Evolutionary conservation across 2,113 vertebrate genomes (phyloP).

Genomic region (Osmerus eperlanus): DNA sequence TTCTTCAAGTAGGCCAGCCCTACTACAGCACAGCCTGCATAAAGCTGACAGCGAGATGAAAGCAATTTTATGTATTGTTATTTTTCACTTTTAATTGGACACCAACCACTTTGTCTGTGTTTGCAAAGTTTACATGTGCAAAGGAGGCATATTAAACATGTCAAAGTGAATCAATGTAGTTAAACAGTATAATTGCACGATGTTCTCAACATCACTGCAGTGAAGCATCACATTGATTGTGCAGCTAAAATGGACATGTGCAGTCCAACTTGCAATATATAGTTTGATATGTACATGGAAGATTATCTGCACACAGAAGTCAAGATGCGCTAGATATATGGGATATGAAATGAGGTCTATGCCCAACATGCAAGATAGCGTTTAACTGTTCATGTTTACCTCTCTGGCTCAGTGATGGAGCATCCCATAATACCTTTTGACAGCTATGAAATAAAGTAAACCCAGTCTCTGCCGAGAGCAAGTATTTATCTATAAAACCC

Average conservation of each 20-base stretch:
- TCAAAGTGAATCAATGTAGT: too few relatives aligned
- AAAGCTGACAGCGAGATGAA: too few relatives aligned
- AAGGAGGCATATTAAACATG: too few relatives aligned
- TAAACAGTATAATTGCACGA: too few relatives aligned
- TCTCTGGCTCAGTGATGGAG: constrained; percentile 45
- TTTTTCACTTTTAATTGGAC: too few relatives aligned
- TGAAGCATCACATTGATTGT: background rate
- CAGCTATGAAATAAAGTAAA: constrained; percentile 70
- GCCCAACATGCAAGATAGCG: constrained; percentile 32
- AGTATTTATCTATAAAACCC: constrained; percentile 66
- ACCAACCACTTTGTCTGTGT: too few relatives aligned
- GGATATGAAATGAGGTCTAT: constrained; percentile 8
- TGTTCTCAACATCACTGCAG: background rate
- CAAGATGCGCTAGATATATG: background rate
- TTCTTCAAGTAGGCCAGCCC: too few relatives aligned
- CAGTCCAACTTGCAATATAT: background rate
- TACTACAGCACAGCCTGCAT: too few relatives aligned
- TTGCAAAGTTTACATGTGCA: too few relatives aligned
- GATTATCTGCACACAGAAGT: background rate
- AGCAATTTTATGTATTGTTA: too few relatives aligned
- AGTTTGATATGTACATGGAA: background rate
- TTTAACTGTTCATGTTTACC: constrained; percentile 47
- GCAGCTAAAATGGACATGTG: background rate
- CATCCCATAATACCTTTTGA: constrained; percentile 57
- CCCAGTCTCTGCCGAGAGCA: constrained; percentile 55